Evolutionary conservation across 1,140 invertebrate species (phyloP).

Genomic region (Drosophila setifemur): DNA sequence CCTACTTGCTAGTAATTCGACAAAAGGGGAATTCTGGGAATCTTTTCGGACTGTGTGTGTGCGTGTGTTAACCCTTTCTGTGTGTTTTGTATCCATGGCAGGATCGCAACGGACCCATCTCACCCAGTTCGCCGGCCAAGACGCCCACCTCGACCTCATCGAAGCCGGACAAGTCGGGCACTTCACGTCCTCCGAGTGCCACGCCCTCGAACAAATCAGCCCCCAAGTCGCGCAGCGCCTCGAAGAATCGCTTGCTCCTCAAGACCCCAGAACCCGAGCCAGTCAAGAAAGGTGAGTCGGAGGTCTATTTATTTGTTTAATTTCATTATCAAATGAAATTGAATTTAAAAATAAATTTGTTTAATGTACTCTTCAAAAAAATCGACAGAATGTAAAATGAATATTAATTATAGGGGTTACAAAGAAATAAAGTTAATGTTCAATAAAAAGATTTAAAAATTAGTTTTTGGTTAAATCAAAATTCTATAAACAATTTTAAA

Average conservation of each 20-base stretch:
- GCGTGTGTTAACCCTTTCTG: too few relatives aligned
- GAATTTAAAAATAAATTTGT: too few relatives aligned
- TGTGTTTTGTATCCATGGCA: constrained; percentile 19
- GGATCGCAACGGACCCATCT: constrained; percentile 82
- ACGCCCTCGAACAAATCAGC: constrained; percentile 81
- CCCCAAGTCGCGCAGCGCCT: constrained; percentile 77
- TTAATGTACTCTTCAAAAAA: too few relatives aligned
- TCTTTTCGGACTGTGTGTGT: background rate
- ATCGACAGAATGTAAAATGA: too few relatives aligned
- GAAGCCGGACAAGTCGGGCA: constrained; percentile 72
- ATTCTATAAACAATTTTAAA: too few relatives aligned
- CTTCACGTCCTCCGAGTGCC: constrained; percentile 77
- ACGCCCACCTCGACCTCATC: constrained; percentile 81
- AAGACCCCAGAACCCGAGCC: constrained; percentile 82
- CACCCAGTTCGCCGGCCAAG: constrained; percentile 81
- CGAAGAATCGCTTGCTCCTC: constrained; percentile 77
- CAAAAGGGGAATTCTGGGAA: background rate
- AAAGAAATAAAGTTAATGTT: too few relatives aligned
- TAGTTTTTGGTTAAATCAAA: too few relatives aligned
- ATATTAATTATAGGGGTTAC: too few relatives aligned
- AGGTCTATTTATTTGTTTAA: too few relatives aligned
- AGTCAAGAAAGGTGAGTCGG: constrained; percentile 89
- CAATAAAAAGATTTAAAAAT: too few relatives aligned
- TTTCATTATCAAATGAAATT: too few relatives aligned
- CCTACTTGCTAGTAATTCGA: constrained; percentile 64